These are phyloP conservation scores for Troglohyphantes excavatus DNA, from an alignment of 2,888 invertebrate genomes.

Conservation along the genomic window DNA sequence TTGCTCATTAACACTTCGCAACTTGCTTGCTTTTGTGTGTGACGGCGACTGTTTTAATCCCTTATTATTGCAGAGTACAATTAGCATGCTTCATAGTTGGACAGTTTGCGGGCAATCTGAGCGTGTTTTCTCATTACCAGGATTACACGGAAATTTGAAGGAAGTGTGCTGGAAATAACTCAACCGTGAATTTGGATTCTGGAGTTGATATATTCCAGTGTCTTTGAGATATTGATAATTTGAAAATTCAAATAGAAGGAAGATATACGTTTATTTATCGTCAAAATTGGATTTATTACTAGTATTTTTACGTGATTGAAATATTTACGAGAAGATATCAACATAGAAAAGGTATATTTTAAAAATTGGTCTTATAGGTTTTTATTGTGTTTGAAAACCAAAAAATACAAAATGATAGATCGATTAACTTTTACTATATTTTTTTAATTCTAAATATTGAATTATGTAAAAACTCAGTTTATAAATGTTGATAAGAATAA, in stretches of 20 bases:
- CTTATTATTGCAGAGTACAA: constrained; percentile 31
- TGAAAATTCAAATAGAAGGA: not conserved
- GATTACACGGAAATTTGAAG: not conserved
- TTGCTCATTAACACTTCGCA: constrained; percentile 62
- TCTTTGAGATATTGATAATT: not conserved
- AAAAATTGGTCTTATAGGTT: too few species aligned
- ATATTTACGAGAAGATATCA: too few species aligned
- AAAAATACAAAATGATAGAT: too few species aligned
- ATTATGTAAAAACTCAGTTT: too few species aligned
- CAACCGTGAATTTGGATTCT: not conserved
- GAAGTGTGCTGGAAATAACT: not conserved
- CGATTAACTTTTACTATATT: too few species aligned
- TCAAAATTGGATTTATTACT: too few species aligned
- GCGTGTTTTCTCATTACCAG: constrained; percentile 25
- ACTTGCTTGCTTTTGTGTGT: constrained; percentile 22
- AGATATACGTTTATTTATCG: too few species aligned
- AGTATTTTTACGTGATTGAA: too few species aligned
- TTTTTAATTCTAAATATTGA: too few species aligned
- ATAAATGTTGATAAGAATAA: too few species aligned
- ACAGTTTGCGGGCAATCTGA: not conserved
- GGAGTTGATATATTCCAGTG: not conserved
- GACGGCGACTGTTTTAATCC: constrained; percentile 40
- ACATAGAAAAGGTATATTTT: too few species aligned
- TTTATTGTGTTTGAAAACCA: too few species aligned
- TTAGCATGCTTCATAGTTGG: constrained; percentile 19